Base-by-base conservation (phyloP, 2,888 invertebrate genomes). In the Caenorhabditis sinica region DNA sequence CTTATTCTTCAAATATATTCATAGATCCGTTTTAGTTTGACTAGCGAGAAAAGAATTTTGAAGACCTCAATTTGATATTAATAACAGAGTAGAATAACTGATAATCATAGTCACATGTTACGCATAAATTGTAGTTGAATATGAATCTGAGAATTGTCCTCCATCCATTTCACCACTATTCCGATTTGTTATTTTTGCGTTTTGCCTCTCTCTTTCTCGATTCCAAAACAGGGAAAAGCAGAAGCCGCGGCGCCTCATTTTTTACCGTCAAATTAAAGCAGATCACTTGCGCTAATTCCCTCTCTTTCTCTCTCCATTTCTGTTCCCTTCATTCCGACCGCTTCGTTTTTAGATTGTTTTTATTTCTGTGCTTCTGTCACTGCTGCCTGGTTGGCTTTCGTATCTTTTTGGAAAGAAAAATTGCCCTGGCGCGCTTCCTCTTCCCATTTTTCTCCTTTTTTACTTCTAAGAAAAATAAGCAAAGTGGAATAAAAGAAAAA, bases 281-380 rank as follows among this genome's bases (percentile, higher is more conserved):
- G 73, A 81, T 73, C 66, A 65, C 56, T 60, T 63, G 51, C 63
- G 36, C 43, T 71, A 79, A 79, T 71, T 69, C 69, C 71, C 15
- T 51, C 25, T 49, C 17, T 17, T 45, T 17, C 45, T 20, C 20
- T 49, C 20, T 49, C 49, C 45, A 15, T 15, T 8, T 15, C 5
- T 40, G 3, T 30, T 49, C 56, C 23, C 45, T 8, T 40, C 65
- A 11, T 56, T 56, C 28, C 56, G 43, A 20, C 63, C 53, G 65
- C 45, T 66, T 65, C 76, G 28, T 45, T 60, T 77, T 69, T 77
- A 61, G 77, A 77, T 77, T 71, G 77, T 69, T 71, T 69, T 71
- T 36, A 40, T 61, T 36, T 68, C 60, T 30, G 43, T 53, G 17
- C 30, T 56, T 49, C 51, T 61, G 36, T 33, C 56, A 36, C 33